phyloP scores from a whole-genome alignment of 37 sponge, comb jelly and placozoan species.

The Oopsacas minuta region DNA sequence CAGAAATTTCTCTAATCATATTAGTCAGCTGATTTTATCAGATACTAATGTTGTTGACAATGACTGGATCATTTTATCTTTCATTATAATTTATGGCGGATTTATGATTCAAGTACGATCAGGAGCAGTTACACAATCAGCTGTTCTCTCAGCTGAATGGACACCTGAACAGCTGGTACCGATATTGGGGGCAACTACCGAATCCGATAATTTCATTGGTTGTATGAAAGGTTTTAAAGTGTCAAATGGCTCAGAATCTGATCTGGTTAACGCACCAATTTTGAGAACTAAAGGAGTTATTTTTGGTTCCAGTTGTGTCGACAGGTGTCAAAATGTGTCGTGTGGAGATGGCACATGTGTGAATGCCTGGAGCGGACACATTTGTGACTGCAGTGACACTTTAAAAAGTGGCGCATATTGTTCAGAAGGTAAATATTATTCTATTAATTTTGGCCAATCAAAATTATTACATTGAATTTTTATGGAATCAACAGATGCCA shows the following conservation, averaged over 20 bases:
- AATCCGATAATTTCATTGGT: background rate
- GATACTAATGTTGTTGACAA: background rate
- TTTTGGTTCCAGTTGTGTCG: background rate
- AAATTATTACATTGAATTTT: too few relatives aligned
- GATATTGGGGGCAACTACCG: background rate
- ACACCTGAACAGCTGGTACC: background rate
- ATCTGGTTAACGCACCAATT: background rate
- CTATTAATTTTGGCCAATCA: too few relatives aligned
- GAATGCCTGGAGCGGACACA: slow-evolving; percentile 11
- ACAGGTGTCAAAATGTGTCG: background rate
- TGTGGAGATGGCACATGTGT: background rate
- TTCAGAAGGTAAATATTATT: background rate
- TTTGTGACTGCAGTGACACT: background rate
- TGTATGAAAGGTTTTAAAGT: slow-evolving; percentile 1
- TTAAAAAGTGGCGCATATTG: background rate
- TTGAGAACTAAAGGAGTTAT: background rate
- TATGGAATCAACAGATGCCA: too few relatives aligned
- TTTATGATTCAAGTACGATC: background rate
- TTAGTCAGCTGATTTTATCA: background rate
- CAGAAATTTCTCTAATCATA: background rate
- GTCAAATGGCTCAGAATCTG: background rate
- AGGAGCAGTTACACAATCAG: background rate
- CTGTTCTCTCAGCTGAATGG: background rate
- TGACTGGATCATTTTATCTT: background rate
- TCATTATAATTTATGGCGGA: background rate